A percentile compares a stretch with the other conserved stretches of the same genome.
These are phyloP conservation scores for Microtus oregoni DNA, from an alignment of 2,113 vertebrate genomes.

Conservation along the genomic window DNA sequence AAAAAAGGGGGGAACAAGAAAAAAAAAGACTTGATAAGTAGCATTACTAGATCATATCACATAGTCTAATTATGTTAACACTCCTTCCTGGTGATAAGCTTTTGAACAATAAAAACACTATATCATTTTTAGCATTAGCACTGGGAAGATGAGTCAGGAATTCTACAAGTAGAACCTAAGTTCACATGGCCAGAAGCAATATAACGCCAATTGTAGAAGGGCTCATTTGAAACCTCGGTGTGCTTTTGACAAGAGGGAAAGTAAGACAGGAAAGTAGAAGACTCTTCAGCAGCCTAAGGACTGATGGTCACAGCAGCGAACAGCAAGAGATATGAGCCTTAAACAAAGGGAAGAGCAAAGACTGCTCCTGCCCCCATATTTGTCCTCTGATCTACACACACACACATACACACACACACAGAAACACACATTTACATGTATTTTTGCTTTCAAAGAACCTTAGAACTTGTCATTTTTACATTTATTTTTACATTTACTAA, in stretches of 20 bases:
- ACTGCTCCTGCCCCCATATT: background rate
- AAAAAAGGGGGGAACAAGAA: too few species aligned
- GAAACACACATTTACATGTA: background rate
- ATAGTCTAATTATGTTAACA: background rate
- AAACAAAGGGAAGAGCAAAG: too few species aligned
- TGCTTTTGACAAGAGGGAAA: background rate
- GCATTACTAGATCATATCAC: background rate
- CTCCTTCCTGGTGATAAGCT: background rate
- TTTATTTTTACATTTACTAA: background rate
- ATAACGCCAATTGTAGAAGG: background rate
- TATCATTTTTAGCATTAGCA: background rate
- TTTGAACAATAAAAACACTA: background rate
- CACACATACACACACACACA: background rate
- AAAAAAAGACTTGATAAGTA: too few species aligned
- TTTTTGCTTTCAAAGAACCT: background rate
- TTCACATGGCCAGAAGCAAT: background rate
- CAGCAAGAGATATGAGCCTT: background rate
- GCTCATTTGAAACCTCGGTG: accelerated
- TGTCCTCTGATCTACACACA: background rate
- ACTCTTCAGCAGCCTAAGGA: background rate
- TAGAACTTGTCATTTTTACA: background rate
- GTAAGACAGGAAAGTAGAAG: background rate
- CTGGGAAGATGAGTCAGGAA: accelerated
- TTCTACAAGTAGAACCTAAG: background rate
- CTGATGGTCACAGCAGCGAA: background rate